Evolutionary conservation across 2,113 vertebrate genomes (phyloP).

Genomic region (Marmota flaviventris): DNA sequence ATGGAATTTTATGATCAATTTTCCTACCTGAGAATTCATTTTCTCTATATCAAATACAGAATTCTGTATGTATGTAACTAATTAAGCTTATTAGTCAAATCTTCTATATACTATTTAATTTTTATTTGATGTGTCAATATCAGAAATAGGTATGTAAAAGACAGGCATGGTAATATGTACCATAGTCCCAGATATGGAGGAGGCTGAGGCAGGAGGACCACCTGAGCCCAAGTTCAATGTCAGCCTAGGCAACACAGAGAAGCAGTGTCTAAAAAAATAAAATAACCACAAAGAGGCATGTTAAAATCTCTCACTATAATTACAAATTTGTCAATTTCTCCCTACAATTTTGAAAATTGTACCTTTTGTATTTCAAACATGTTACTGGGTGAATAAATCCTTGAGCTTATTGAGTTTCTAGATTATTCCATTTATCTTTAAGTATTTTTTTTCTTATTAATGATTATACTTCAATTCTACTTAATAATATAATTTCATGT

Average conservation of each 20-base stretch:
- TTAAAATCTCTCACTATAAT: constrained; percentile 6
- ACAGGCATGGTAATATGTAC: background rate
- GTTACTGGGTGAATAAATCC: background rate
- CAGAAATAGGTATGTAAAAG: background rate
- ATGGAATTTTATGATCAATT: background rate
- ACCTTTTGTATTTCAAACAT: background rate
- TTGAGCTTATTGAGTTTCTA: background rate
- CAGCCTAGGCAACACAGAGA: too few relatives aligned
- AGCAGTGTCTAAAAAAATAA: background rate
- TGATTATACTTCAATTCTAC: background rate
- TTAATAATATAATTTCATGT: background rate
- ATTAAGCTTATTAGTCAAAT: constrained; percentile 16
- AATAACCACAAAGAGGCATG: background rate
- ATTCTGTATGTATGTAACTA: background rate
- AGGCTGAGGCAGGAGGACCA: background rate
- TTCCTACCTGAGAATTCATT: background rate
- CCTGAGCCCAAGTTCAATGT: background rate
- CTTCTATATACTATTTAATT: background rate
- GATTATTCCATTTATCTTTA: constrained; percentile 3
- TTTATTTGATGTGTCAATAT: background rate
- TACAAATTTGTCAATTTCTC: background rate
- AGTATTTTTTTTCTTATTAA: background rate
- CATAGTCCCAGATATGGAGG: background rate
- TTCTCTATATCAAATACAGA: background rate
- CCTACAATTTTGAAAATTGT: background rate